phyloP scores from a whole-genome alignment of 2,797 vertebrate species.

The Thripadectes ignobilis region DNA sequence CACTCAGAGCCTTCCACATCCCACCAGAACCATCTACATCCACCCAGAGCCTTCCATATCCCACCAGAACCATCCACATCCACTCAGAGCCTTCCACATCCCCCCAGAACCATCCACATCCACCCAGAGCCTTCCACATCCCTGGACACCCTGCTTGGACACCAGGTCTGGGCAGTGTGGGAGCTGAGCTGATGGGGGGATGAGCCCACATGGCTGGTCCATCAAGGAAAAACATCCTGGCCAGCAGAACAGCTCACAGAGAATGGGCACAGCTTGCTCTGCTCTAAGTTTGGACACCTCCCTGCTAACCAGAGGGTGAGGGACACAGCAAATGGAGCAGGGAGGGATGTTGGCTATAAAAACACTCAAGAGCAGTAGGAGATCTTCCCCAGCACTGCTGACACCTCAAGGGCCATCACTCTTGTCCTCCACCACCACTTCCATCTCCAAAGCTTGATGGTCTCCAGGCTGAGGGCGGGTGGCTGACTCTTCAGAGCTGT shows the following conservation, averaged over 20 bases:
- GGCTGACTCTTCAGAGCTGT: neutral
- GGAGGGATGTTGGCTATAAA: neutral
- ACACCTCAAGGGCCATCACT: rapidly evolving
- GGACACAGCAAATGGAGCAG: rapidly evolving
- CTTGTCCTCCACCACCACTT: neutral
- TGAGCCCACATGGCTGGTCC: neutral
- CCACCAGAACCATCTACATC: neutral
- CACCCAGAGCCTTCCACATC: neutral
- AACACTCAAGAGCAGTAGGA: neutral
- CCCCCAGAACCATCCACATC: neutral
- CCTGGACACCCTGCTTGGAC: neutral
- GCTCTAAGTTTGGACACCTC: neutral
- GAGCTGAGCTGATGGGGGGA: neutral
- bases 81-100: no score
- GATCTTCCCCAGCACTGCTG: neutral
- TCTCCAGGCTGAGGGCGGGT: neutral
- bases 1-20: neutral
- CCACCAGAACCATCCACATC: neutral
- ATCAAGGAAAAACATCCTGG: neutral
- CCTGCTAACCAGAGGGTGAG: neutral
- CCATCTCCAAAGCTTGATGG: neutral
- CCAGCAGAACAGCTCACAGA: neutral
- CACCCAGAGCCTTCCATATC: neutral
- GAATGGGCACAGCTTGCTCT: neutral
- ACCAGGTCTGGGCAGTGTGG: neutral